Conservation (phyloP, 2,888 invertebrate species). For the Trachelus tabidus region DNA sequence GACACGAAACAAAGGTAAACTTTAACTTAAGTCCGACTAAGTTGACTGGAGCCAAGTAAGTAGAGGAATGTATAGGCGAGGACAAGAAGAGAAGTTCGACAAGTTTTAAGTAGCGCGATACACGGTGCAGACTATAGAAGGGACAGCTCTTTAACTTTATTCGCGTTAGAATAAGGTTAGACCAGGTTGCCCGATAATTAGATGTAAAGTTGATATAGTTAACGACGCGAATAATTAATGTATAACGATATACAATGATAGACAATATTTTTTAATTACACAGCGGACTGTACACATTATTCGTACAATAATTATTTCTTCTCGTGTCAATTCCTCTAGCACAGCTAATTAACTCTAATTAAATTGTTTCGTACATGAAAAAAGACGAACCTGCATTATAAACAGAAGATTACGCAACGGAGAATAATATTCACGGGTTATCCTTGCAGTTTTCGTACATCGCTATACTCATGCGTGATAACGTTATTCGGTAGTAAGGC, state of each 20-base stretch:
- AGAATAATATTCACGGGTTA: not conserved
- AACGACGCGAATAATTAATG: not conserved
- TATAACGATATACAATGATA: not conserved
- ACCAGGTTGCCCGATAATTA: not conserved
- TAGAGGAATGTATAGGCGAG: constrained; percentile 25
- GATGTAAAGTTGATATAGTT: not conserved
- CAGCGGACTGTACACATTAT: not conserved
- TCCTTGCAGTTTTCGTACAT: not conserved
- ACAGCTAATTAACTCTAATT: constrained; percentile 24
- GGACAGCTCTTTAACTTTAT: not conserved
- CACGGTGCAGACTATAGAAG: constrained; percentile 30
- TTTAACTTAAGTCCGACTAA: constrained; percentile 43
- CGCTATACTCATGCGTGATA: not conserved
- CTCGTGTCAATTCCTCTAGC: not conserved
- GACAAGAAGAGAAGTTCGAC: constrained; percentile 36
- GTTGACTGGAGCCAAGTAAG: constrained; percentile 43
- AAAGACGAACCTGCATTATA: not conserved
- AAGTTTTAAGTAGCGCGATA: constrained; percentile 46
- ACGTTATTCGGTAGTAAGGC: no score
- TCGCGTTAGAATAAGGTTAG: not conserved
- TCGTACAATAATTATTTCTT: not conserved
- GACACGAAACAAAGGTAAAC: constrained; percentile 56
- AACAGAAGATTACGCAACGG: not conserved
- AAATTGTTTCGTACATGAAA: constrained; percentile 1
- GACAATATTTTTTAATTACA: not conserved